Evolutionary conservation across 1,140 invertebrate species (phyloP).

Genomic region (Pissodes strobi): DNA sequence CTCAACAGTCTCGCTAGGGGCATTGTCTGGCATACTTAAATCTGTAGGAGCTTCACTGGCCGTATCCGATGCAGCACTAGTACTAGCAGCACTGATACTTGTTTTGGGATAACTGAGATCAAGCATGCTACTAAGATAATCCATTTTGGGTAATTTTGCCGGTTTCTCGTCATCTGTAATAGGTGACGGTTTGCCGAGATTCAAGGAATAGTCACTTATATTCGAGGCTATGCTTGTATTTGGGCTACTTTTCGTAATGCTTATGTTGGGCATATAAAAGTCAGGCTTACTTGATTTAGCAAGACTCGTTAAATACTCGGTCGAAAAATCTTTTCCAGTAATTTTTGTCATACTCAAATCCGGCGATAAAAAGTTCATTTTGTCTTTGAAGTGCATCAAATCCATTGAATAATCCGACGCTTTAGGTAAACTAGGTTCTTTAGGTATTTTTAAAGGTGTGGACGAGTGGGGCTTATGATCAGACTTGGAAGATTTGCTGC

Average conservation of each 20-base stretch:
- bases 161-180: conserved; percentile 33
- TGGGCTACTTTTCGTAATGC: conserved; percentile 27
- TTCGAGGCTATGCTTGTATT: conserved; percentile 5
- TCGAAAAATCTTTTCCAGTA: conserved; percentile 48
- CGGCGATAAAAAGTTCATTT: conserved; percentile 55
- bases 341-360: conserved; percentile 58
- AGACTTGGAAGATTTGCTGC: conserved; percentile 38
- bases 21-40: conserved; percentile 30
- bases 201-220: conserved; percentile 40
- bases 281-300: conserved; percentile 53
- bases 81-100: conserved; percentile 7
- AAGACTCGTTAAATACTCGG: conserved; percentile 53
- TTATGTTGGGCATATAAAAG: conserved; percentile 43
- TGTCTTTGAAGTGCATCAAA: conserved; percentile 47
- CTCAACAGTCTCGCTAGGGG: conserved; percentile 7
- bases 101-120: conserved; percentile 44
- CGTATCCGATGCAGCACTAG: conserved; percentile 19
- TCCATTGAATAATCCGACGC: conserved; percentile 52
- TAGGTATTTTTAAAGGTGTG: conserved; percentile 53
- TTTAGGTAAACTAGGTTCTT: conserved; percentile 43
- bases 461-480: conserved; percentile 50
- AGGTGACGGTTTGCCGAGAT: conserved; percentile 42
- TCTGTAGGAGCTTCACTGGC: conserved; percentile 35
- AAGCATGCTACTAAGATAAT: conserved; percentile 35
- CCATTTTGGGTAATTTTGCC: conserved; percentile 41